Percentiles rank a stretch among this genome's conserved stretches.
Conservation (phyloP, 2,888 invertebrate species). For the Melanostoma mellinum region DNA sequence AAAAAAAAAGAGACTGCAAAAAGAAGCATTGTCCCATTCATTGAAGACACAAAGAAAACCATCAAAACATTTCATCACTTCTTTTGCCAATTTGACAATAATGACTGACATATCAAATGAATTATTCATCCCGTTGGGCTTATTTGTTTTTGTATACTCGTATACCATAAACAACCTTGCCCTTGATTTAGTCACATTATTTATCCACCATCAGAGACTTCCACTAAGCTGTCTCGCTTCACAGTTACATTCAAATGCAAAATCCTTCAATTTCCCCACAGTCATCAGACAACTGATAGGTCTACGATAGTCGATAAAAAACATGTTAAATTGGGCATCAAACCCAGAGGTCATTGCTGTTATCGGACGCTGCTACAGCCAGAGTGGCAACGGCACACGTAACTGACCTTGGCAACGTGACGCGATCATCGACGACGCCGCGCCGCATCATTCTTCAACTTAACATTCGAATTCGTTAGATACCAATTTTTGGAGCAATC, state of each 20-base stretch:
- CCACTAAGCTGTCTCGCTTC: slow-evolving; percentile 13
- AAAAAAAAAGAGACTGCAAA: too few species aligned
- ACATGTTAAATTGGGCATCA: slow-evolving; percentile 34
- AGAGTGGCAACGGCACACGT: not conserved
- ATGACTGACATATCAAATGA: slow-evolving; percentile 6
- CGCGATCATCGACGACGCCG: slow-evolving; percentile 4
- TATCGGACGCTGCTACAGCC: slow-evolving; percentile 10
- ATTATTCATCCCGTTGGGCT: slow-evolving; percentile 8
- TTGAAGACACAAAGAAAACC: not conserved
- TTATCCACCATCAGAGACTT: slow-evolving; percentile 34
- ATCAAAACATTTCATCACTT: not conserved
- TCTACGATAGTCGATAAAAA: slow-evolving; percentile 36
- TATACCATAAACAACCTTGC: slow-evolving; percentile 43
- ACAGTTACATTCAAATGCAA: slow-evolving; percentile 49
- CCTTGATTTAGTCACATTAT: slow-evolving; percentile 62
- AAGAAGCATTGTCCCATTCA: too few species aligned
- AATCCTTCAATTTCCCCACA: not conserved
- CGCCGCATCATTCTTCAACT: slow-evolving; percentile 13
- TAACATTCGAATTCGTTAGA: not conserved
- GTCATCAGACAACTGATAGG: slow-evolving; percentile 6
- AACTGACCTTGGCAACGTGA: slow-evolving; percentile 11
- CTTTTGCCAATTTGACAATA: slow-evolving; percentile 17
- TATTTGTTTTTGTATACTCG: not conserved
- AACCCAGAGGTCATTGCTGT: slow-evolving; percentile 47
- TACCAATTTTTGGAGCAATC: not conserved